Conservation (phyloP, 2,888 invertebrate genomes). For the Clusia tigrina region DNA sequence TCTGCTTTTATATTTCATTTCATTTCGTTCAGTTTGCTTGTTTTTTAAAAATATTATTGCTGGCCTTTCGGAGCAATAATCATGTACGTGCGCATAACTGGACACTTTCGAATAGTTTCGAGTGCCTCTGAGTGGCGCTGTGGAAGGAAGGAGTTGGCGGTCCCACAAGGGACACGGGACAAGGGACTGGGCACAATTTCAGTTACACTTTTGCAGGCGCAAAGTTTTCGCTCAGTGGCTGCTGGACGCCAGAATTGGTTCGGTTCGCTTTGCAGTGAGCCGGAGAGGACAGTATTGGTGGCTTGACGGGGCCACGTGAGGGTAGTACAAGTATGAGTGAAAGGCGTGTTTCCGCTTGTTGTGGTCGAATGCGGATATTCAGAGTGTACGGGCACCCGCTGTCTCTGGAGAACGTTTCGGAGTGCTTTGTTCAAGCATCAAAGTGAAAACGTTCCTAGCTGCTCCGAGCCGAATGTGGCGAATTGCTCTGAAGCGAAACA, state of each 20-base stretch:
- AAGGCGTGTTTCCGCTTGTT: conserved; percentile 38
- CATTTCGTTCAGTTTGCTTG: conserved; percentile 24
- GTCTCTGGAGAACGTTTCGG: conserved; percentile 18
- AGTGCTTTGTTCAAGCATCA: conserved; percentile 6
- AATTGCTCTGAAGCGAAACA: conserved; percentile 30
- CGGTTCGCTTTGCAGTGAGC: background rate
- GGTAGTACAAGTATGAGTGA: background rate
- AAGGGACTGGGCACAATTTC: background rate
- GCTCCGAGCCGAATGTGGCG: background rate
- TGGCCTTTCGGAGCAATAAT: conserved; percentile 42
- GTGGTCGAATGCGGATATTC: conserved; percentile 41
- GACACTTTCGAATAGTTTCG: conserved; percentile 41
- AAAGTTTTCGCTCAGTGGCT: background rate
- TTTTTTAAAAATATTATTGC: conserved; percentile 24
- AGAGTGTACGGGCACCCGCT: conserved; percentile 2
- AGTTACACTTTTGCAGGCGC: conserved; percentile 11
- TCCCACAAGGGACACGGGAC: no score
- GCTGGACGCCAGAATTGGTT: background rate
- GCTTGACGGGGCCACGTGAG: background rate
- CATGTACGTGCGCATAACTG: conserved; percentile 46
- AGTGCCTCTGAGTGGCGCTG: no score
- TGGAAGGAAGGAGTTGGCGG: background rate
- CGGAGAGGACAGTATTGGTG: background rate
- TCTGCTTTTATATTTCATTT: conserved; percentile 28
- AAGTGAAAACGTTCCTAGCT: no score